Evolutionary conservation across 2,797 vertebrate species (phyloP).

Genomic region (Gadopsis bispinosus): DNA sequence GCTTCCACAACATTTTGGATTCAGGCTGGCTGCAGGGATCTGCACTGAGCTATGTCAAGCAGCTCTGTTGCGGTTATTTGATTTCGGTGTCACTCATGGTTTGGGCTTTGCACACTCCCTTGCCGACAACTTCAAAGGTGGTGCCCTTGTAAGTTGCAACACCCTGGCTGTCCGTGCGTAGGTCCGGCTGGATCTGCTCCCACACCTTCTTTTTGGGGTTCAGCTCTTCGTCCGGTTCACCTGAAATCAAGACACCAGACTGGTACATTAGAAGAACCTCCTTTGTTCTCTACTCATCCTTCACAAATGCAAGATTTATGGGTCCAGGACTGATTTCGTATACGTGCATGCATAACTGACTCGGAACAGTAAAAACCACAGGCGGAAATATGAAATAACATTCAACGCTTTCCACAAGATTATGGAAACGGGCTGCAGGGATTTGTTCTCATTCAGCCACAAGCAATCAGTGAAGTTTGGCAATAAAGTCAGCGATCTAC

Average conservation of each 20-base stretch:
- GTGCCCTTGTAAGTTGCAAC: conserved; percentile 91
- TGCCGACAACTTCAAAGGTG: conserved; percentile 89
- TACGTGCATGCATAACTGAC: background rate
- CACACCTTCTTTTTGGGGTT: conserved; percentile 94
- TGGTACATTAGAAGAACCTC: background rate
- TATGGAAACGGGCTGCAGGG: conserved; percentile 25
- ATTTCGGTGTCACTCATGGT: conserved; percentile 90
- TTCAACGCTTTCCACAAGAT: background rate
- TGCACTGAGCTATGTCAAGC: background rate
- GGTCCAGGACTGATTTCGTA: background rate
- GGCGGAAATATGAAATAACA: background rate
- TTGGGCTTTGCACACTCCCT: conserved; percentile 90
- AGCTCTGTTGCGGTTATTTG: conserved; percentile 79
- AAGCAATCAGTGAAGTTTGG: conserved; percentile 25
- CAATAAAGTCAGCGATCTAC: background rate
- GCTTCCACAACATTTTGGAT: conserved; percentile 20
- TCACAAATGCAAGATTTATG: conserved; percentile 2
- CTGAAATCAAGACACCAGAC: conserved; percentile 72
- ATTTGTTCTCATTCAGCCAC: conserved; percentile 28
- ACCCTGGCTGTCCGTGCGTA: conserved; percentile 86
- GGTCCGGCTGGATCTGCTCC: conserved; percentile 92
- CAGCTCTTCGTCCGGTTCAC: conserved; percentile 92
- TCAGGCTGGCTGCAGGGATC: conserved; percentile 6
- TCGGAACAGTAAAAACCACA: background rate
- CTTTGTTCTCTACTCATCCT: background rate